Conservation (phyloP, 2,888 invertebrate species). For the Lasioglossum oenotherae region DNA sequence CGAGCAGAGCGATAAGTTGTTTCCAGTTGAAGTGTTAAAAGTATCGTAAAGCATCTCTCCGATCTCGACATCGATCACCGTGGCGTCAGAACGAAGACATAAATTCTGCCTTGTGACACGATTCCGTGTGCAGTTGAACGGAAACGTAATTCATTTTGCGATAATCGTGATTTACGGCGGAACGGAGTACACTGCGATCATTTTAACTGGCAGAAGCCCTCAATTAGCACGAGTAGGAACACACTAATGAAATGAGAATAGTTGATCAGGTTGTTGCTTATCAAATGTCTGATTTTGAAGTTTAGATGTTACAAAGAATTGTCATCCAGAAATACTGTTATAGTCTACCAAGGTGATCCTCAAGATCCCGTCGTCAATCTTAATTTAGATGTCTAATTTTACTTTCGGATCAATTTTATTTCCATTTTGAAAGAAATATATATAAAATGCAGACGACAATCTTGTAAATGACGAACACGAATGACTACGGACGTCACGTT, state of each 20-base stretch:
- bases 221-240: not conserved
- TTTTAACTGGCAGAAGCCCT: not conserved
- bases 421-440: too few species aligned
- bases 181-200: not conserved
- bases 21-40: not conserved
- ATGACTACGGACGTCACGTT: too few species aligned
- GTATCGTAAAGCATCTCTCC: slow-evolving; percentile 6
- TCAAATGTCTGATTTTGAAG: not conserved
- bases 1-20: not conserved
- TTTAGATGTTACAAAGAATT: too few species aligned
- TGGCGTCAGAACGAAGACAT: slow-evolving; percentile 10
- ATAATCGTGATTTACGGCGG: slow-evolving; percentile 41
- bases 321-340: too few species aligned
- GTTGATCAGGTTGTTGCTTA: not conserved
- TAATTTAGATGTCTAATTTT: too few species aligned
- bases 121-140: slow-evolving; percentile 1
- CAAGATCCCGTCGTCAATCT: too few species aligned
- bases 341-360: too few species aligned
- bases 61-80: slow-evolving; percentile 25
- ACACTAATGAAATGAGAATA: not conserved
- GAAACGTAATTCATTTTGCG: slow-evolving; percentile 22
- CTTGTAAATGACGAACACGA: too few species aligned
- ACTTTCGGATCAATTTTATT: too few species aligned
- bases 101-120: slow-evolving; percentile 25
- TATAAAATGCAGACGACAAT: too few species aligned